These are phyloP conservation scores for Chitala chitala DNA, from an alignment of 2,113 vertebrate species.

Conservation along the genomic window DNA sequence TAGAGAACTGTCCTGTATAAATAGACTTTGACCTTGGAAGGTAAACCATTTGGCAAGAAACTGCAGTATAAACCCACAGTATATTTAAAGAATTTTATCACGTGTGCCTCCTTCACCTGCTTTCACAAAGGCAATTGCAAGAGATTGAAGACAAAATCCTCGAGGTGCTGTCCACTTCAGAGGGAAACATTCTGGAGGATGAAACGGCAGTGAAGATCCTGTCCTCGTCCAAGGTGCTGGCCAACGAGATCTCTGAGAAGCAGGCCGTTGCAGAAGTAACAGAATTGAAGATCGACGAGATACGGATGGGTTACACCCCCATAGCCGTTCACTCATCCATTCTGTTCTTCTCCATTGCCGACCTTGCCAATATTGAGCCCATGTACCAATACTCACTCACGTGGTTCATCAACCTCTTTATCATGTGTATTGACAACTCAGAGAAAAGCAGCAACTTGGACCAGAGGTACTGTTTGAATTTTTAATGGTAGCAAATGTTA, in stretches of 20 bases:
- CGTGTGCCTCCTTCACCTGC: too few species aligned
- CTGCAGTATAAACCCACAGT: too few species aligned
- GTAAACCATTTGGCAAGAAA: too few species aligned
- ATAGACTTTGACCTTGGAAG: too few species aligned
- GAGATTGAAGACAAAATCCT: slow-evolving; percentile 89
- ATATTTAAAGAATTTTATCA: too few species aligned
- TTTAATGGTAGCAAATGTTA: too few species aligned
- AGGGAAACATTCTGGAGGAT: slow-evolving; percentile 88
- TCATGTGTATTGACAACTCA: too few species aligned
- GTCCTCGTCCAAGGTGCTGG: slow-evolving; percentile 85
- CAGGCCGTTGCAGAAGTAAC: slow-evolving; percentile 77
- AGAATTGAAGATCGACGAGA: slow-evolving; percentile 79
- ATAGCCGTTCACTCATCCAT: slow-evolving; percentile 81
- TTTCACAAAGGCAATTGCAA: slow-evolving; percentile 82
- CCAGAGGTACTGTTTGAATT: too few species aligned
- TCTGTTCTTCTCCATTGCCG: slow-evolving; percentile 87
- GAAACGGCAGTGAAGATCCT: slow-evolving; percentile 80
- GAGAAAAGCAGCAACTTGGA: too few species aligned
- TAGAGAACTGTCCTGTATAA: too few species aligned
- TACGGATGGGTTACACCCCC: slow-evolving; percentile 83
- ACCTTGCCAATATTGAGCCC: slow-evolving; percentile 84
- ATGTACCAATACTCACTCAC: slow-evolving; percentile 90
- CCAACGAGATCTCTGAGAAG: slow-evolving; percentile 83
- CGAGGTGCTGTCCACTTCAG: slow-evolving; percentile 74
- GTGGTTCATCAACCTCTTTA: slow-evolving; percentile 86